Evolutionary conservation across 2,888 invertebrate species (phyloP), one percentile per base, ranked within the genome.

Genomic region (Eurytoma adleriae): DNA sequence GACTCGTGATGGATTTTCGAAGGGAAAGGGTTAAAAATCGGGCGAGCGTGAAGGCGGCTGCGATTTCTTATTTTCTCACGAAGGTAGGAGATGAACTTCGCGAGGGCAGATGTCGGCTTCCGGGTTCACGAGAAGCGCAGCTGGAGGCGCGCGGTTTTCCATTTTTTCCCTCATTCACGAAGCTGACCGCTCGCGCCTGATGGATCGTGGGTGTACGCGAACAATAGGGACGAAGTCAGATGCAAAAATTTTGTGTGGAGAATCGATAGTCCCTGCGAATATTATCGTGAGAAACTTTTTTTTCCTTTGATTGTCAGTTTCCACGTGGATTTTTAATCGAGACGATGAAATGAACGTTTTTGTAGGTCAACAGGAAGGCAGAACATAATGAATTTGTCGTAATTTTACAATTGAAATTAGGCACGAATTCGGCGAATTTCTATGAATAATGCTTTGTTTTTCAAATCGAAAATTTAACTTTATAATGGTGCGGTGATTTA

Each of bases 41-140:
- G 54, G 40, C 52, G 66, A 74, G 56, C 27, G 24, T 62, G n/a
- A 16, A n/a, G 57, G 20, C 40, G 10, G 5, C 40, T 40, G 30
- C 12, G 56, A 76, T 56, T 20, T 30, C 70, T 77, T 64, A 56
- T 80, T 80, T 80, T 80, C 80, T 76, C 80, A 80, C 80, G 78
- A 40, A 40, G 18, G 80, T 77, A 78, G 78, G 74, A 78, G 77
- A 69, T 20, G 64, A 69, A 74, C 64, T 79, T 78, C 70, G 80
- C 80, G 30, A 14, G 67, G 59, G 20, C 80, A 80, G 80, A 77
- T 80, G 80, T 48, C 40, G 4, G 72, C 80, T 80, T 80, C 80
- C 77, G 80, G 80, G 73, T 14, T 77, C 77, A 77, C 69, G 80
- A 77, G 80, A 80, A 71, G 57, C 48, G 30, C 40, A 71, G 70